Base-by-base conservation (phyloP, 2,888 invertebrate genomes). In the Drosophila kambysellisi region DNA sequence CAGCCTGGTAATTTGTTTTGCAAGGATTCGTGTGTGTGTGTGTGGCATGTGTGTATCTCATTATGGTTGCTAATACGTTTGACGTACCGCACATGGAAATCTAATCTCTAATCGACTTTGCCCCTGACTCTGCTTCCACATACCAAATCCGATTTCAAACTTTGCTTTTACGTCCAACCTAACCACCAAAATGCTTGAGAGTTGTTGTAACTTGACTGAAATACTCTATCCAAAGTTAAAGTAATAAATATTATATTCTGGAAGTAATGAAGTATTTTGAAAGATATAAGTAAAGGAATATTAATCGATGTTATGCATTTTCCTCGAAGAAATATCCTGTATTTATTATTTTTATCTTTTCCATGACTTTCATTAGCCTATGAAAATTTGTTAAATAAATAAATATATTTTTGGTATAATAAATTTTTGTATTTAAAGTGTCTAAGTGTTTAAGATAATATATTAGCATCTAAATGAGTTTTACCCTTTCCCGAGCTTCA, bases 51-150 rank as follows among this genome's bases (percentile, higher is more conserved):
- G 57, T n/a, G n/a, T 59, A 35, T 64, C 41, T 74, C 57, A 58
- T 63, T 71, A 65, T 48, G 43, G 65, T 54, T 64, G 69, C 61
- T 79, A 71, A 74, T 77, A 74, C 77, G 59, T 70, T 69, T 79
- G 67, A 59, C 65, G 63, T 69, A 58, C 53, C 75, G 32, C 66
- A 67, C 52, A 70, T 62, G 68, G 70, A 73, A 72, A 80, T 72
- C 72, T 59, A 64, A 61, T 66, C 66, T 73, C 70, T 68, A 72
- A 77, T 81, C 77, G 75, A 75, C 80, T 65, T 74, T 58, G n/a
- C 46, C 52, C n/a, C 25, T 20, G 30, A 20, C 51, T 59, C 37
- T 15, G 8, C 37, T 41, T 25, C 12, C 59, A 32, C 25, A 54
- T 15, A 51, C 37, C 64, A 56, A 53, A 60, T 39, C 58, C 20